A percentile compares a stretch with the other conserved stretches of the same genome.
These are phyloP conservation scores for Struthio camelus DNA, from an alignment of 2,113 vertebrate species.

Conservation along the genomic window DNA sequence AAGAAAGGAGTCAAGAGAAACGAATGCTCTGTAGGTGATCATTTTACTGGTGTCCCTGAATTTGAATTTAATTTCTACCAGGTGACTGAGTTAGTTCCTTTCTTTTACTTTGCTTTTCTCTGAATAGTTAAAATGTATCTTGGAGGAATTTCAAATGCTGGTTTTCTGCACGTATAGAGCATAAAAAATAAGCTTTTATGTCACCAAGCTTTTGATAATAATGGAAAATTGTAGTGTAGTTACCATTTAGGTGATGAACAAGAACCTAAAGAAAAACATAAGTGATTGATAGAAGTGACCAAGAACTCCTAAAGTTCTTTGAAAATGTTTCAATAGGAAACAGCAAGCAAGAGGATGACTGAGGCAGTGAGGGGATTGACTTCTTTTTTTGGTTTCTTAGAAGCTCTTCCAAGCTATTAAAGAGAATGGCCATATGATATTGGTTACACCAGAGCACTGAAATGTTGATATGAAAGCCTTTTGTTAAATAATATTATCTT, in stretches of 20 bases:
- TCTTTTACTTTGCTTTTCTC: too few species aligned
- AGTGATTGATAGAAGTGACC: not conserved
- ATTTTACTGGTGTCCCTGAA: not conserved
- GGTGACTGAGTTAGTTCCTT: not conserved
- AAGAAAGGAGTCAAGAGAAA: not conserved
- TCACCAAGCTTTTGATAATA: not conserved
- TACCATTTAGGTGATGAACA: not conserved
- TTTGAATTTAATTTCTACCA: not conserved
- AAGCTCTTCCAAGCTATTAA: not conserved
- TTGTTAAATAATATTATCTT: not conserved
- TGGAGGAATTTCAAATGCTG: too few species aligned
- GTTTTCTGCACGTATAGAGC: not conserved
- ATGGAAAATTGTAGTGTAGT: not conserved
- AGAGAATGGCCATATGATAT: not conserved
- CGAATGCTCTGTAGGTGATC: not conserved
- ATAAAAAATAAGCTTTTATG: not conserved
- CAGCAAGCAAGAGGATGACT: not conserved
- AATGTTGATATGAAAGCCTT: not conserved
- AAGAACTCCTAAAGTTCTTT: not conserved
- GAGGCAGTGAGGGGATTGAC: too few species aligned
- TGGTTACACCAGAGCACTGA: not conserved
- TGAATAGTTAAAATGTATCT: too few species aligned
- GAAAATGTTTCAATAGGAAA: not conserved
- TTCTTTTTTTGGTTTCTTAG: too few species aligned
- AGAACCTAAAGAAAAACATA: not conserved